Evolutionary conservation across 1,140 invertebrate genomes (phyloP), one percentile per base, ranked within the genome.

Genomic region (Neoseiulus cucumeris): DNA sequence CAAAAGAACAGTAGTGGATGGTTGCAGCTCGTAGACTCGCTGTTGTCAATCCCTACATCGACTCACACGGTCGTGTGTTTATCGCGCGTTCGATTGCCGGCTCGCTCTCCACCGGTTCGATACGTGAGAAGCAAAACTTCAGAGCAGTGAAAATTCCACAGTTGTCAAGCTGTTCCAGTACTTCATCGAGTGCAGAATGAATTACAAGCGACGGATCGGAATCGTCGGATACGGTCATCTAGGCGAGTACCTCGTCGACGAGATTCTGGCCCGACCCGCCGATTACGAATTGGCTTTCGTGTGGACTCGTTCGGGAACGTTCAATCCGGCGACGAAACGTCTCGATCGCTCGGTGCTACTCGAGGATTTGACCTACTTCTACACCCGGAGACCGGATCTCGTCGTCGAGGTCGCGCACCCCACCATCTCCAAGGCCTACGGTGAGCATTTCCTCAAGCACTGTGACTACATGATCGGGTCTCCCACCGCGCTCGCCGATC

Each of bases 391-490:
- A 17, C 75, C 80, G 33, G 81, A 83, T 69, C 68, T 83, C 12
- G 78, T 83, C 66, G 78, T 83, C 17, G 82, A 83, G 73, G 82
- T 83, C 0, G 79, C 80, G 30, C 81, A 83, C 74, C 82, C 82
- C 12, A 69, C 71, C 51, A 77, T 82, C n/a, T 75, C 79, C 5
- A 68, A 74, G 64, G 64, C 78, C 66, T 79, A 75, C 72, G 80
- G 79, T 14, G 68, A 71, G 14, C n/a, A 68, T 7, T 79, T 82
- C 70, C 69, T 82, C 12, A 33, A 73, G 25, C 64, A 75, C 67
- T 72, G 75, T 14, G 77, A 81, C 70, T 78, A 77, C 67, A 74
- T 81, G 75, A 76, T 82, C 68, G 81, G 82, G 5, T 82, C 80
- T 2, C 80, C 81, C 14, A 81, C 81, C 39, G 79, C 79, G 22